A percentile compares a stretch with the other conserved stretches of the same genome.
These are phyloP conservation scores for Zaprionus africanus DNA, from an alignment of 1,140 invertebrate genomes.

Conservation along the genomic window DNA sequence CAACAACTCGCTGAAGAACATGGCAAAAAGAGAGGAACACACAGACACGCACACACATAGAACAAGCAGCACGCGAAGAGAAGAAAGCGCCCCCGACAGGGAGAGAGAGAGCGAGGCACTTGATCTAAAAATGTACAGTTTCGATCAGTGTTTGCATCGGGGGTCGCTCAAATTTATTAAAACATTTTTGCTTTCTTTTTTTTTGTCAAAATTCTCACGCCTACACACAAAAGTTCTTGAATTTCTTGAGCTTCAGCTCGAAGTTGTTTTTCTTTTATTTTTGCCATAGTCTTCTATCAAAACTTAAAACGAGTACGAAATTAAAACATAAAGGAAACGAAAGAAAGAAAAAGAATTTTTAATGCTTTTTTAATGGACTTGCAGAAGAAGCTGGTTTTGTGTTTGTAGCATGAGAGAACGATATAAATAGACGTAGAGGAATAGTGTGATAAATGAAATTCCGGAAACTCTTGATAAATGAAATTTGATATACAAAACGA, in stretches of 20 bases:
- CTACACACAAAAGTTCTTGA: conserved; percentile 8
- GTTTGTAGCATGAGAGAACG: conserved; percentile 1
- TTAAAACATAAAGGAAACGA: conserved; percentile 21
- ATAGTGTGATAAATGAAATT: neutral
- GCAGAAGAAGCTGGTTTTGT: conserved; percentile 4
- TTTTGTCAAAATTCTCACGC: conserved; percentile 14
- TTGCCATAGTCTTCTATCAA: conserved; percentile 56
- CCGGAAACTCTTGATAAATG: neutral
- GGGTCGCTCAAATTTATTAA: conserved; percentile 23
- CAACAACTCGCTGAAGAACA: conserved; percentile 45
- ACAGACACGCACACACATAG: conserved; percentile 4
- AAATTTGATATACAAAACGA: neutral
- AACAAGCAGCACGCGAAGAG: neutral
- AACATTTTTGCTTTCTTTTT: neutral
- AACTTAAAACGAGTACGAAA: conserved; percentile 24
- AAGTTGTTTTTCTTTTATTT: conserved; percentile 15
- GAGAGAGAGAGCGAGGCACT: neutral
- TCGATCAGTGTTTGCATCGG: conserved; percentile 22
- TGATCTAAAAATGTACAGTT: conserved; percentile 52
- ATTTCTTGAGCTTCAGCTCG: neutral
- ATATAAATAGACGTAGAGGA: neutral
- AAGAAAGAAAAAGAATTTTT: neutral
- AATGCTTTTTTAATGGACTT: conserved; percentile 1
- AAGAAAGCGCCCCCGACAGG: conserved; percentile 15
- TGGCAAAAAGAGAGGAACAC: conserved; percentile 41